Evolutionary conservation across 2,888 invertebrate species (phyloP), one percentile per base, ranked within the genome.

Genomic region (Cinara cedri): DNA sequence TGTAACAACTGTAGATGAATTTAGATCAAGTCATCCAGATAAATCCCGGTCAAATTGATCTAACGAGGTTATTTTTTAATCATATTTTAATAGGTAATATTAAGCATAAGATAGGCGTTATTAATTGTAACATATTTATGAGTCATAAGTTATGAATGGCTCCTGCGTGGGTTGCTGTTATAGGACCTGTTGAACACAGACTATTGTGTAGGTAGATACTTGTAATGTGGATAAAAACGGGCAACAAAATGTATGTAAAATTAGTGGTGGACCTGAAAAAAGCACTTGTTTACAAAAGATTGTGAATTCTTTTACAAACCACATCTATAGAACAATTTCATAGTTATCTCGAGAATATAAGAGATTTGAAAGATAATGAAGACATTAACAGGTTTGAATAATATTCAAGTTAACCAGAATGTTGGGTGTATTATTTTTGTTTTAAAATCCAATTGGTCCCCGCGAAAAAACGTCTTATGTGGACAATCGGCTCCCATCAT

Each of bases 131-230:
- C 55, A 46, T 82, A 16, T 84, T 84, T 74, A 83, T 84, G 83
- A 83, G 83, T 1, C 83, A 84, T 70, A 82, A 83, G 72, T n/a
- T n/a, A n/a, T n/a, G n/a, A n/a, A n/a, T n/a, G n/a, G 82, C 81
- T 3, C 81, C 82, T 16, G 65, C 82, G 13, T 84, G 83, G 83
- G 54, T 66, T 16, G 1, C 66, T 8, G 76, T 83, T 8, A 84
- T 84, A 83, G 72, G 70, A 65, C 16, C 34, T 16, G 62, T 80
- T 44, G n/a, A n/a, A n/a, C n/a, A n/a, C n/a, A n/a, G n/a, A n/a
- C n/a, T n/a, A n/a, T n/a, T n/a, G n/a, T n/a, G n/a, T n/a, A n/a
- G n/a, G n/a, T n/a, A n/a, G n/a, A n/a, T n/a, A n/a, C n/a, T n/a
- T n/a, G n/a, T n/a, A n/a, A n/a, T n/a, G n/a, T n/a, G n/a, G n/a